phyloP scores from a whole-genome alignment of 1,140 invertebrate species.

The Drosophila quadrilineata region DNA sequence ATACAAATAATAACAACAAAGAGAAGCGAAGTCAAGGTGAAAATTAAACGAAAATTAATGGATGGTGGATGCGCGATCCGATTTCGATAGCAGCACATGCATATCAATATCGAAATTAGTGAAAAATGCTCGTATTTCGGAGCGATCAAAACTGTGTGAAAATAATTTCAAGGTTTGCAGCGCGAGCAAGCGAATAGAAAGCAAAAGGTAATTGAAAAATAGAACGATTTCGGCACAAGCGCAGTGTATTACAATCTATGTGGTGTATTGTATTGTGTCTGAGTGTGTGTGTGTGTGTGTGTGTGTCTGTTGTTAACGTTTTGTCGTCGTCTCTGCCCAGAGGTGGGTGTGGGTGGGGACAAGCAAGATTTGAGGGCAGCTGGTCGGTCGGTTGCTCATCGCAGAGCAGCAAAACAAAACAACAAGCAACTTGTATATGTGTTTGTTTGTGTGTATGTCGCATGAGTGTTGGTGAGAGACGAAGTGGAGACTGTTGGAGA shows the following conservation, averaged over 20 bases:
- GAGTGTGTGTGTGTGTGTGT: too few relatives aligned
- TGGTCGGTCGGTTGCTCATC: constrained; percentile 59
- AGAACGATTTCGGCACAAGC: constrained; percentile 79
- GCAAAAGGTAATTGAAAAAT: constrained; percentile 80
- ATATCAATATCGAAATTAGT: constrained; percentile 73
- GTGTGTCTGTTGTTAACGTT: constrained; percentile 44
- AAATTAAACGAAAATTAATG: constrained; percentile 73
- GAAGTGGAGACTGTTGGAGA: constrained; percentile 3
- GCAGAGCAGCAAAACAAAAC: constrained; percentile 44
- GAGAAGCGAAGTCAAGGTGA: constrained; percentile 72
- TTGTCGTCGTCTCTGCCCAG: constrained; percentile 59
- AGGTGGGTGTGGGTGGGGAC: constrained; percentile 65
- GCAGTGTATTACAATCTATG: constrained; percentile 50
- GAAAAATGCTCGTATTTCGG: constrained; percentile 69
- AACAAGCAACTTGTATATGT: constrained; percentile 25
- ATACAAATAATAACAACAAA: constrained; percentile 43
- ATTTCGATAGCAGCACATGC: constrained; percentile 59
- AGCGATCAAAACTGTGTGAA: constrained; percentile 74
- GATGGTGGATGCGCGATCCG: constrained; percentile 67
- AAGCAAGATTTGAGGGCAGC: constrained; percentile 71
- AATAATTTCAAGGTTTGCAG: constrained; percentile 80
- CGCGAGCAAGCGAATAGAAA: constrained; percentile 70
- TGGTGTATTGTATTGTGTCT: constrained; percentile 29
- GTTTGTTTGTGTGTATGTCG: constrained; percentile 16
- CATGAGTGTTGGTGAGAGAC: too few relatives aligned